Conservation (phyloP, 2,888 invertebrate species). For the Ennomos quercinarius region DNA sequence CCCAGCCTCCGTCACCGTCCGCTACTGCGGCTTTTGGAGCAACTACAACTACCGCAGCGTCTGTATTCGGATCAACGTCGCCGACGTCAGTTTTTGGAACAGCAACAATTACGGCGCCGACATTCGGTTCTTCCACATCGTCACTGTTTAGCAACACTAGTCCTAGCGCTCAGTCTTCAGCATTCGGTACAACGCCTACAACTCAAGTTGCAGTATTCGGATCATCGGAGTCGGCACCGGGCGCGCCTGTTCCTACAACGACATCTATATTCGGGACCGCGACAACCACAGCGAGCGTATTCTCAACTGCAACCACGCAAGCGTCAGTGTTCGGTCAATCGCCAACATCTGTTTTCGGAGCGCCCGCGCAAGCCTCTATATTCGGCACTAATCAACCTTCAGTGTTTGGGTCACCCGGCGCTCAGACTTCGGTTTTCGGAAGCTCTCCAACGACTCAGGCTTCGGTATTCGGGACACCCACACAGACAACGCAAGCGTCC, state of each 20-base stretch:
- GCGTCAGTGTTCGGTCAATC: conserved; percentile 35
- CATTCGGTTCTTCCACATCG: conserved; percentile 6
- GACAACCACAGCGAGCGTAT: conserved; percentile 21
- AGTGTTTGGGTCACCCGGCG: conserved; percentile 54
- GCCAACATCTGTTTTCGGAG: conserved; percentile 43
- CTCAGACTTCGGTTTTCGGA: conserved; percentile 55
- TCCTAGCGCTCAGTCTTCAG: conserved; percentile 12
- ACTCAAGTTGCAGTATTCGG: conserved; percentile 55
- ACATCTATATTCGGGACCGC: conserved; percentile 45
- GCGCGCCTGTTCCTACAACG: conserved; percentile 41
- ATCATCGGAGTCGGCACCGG: conserved; percentile 34
- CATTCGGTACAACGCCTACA: conserved; percentile 29
- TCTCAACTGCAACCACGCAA: conserved; percentile 24
- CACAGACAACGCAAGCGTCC: conserved; percentile 42
- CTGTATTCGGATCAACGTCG: conserved; percentile 47
- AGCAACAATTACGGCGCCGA: conserved; percentile 40
- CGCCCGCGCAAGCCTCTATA: conserved; percentile 37
- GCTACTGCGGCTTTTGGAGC: conserved; percentile 30
- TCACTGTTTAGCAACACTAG: conserved; percentile 11
- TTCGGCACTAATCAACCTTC: conserved; percentile 51
- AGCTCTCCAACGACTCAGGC: conserved; percentile 43
- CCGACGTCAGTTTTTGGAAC: conserved; percentile 47
- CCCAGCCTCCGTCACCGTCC: conserved; percentile 43
- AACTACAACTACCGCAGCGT: conserved; percentile 35
- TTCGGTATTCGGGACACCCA: conserved; percentile 43